Base-by-base conservation (phyloP, 2,797 vertebrate genomes). In the Typhlichthys eigenmanni region DNA sequence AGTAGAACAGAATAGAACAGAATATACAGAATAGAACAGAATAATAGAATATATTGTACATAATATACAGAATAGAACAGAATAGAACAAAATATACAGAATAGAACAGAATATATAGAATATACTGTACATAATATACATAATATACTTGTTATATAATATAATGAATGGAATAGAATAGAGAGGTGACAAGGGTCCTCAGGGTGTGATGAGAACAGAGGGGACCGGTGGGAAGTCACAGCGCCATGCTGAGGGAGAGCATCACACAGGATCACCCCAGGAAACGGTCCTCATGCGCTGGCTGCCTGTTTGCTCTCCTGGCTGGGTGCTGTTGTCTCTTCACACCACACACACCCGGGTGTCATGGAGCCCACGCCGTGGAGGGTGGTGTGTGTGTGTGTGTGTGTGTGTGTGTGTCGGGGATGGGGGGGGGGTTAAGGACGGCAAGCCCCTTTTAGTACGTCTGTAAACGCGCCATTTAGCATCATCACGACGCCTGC, bases 401-500 rank as follows among this genome's bases (percentile, higher is more conserved):
- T 69, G 55, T 64, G 54, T 67, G 34, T 54, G 47, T 55, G 53
- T 58, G 60, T 64, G 52, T 63, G 55, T 60, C 50, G 12, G 13
- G 17, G 13, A 16, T 2, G 3, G 2, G 17, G 43, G 5, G 47
- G 19, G 50, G n/a, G 43, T 19, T 19, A 19, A 19, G 19, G 19
- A 19, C 19, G 53, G 61, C 77, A 62, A 73, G 69, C 62, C 79
- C 79, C 72, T 87, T 90, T 91, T 87, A 91, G 83, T 85, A 79
- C 79, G 59, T 88, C 88, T 83, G 87, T 92, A 90, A 91, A 92
- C 84, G 80, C 71, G 29, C 71, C 88, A 90, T 90, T 92, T 92
- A 93, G 86, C 86, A 91, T 89, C 89, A 89, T 91, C 88, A 91
- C 87, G 91, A 91, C 90, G 92, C 89, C 88, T 88, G 87, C 85